Evolutionary conservation across 2,113 vertebrate genomes (phyloP), one percentile per base, ranked within the genome.

Genomic region (Ardeotis arabs): DNA sequence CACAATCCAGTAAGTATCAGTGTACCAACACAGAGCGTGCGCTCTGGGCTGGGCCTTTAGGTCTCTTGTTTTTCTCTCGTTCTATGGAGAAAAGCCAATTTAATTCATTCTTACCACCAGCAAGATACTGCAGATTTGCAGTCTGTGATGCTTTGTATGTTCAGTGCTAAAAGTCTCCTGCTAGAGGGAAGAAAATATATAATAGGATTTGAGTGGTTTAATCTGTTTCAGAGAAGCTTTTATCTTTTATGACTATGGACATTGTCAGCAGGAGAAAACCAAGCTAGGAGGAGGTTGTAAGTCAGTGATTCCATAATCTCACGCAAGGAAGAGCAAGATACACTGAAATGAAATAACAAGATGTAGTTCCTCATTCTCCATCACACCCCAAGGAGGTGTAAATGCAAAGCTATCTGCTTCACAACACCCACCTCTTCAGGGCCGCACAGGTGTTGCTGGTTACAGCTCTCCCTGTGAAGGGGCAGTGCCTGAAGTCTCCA

Each of bases 11-110:
- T 10, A 23, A 63, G 41, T 8, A 31, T 56, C 60, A 23, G 12
- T 1, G 5, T 74, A 29, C 29, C 16, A 33, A 20, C 20, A 14
- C 3, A 63, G 28, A n/a, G 33, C 2, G 6, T 0, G 10, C 3
- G 2, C 47, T 35, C 29, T 20, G 22, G 21, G 23, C 8, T 56
- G 10, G 12, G 35, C 45, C 17, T 69, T 86, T n/a, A 56, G 33
- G 33, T 45, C 37, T 59, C 52, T 35, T 66, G 23, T 19, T 81
- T 87, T 64, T 39, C 12, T 50, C 31, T 56, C 29, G 9, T 58
- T 90, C 28, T 49, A 49, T 17, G 24, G 59, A 59, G 31, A 60
- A 63, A 64, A 69, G n/a, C 7, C 29, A 78, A 63, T 44, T 39
- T 31, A 53, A 35, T 9, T 62, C 10, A 35, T 81, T 89, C 39